phyloP scores from a whole-genome alignment of 2,113 vertebrate genomes.

The Callocephalon fimbriatum region DNA sequence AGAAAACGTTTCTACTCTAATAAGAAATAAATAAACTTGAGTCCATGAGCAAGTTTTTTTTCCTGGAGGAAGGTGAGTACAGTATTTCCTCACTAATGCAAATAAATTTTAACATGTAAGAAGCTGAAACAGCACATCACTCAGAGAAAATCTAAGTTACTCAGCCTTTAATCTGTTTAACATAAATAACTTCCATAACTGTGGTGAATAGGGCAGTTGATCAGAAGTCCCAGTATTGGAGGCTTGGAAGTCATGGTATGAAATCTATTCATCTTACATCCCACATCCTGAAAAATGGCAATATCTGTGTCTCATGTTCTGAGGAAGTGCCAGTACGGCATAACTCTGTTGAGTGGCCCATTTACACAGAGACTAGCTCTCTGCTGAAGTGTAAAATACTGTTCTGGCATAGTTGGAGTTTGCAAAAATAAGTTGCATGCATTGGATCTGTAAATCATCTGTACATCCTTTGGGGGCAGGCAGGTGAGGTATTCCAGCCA shows the following conservation, averaged over 20 bases:
- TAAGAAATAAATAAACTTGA: background rate
- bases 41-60: background rate
- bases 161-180: constrained; percentile 27
- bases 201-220: constrained; percentile 40
- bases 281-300: constrained; percentile 18
- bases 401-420: background rate
- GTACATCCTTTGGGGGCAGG: background rate
- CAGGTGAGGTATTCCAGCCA: background rate
- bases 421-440: background rate
- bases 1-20: background rate
- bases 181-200: constrained; percentile 54
- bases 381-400: background rate
- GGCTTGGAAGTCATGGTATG: constrained; percentile 58
- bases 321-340: background rate
- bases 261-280: constrained; percentile 34
- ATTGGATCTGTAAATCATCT: background rate
- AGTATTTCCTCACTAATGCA: background rate
- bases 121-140: constrained; percentile 24
- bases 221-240: constrained; percentile 1
- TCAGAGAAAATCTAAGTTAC: background rate
- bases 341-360: background rate
- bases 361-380: background rate
- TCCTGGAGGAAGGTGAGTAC: background rate
- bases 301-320: background rate
- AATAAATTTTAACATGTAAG: background rate